phyloP scores from a whole-genome alignment of 1,140 invertebrate genomes.

The Medauroidea extradentata region DNA sequence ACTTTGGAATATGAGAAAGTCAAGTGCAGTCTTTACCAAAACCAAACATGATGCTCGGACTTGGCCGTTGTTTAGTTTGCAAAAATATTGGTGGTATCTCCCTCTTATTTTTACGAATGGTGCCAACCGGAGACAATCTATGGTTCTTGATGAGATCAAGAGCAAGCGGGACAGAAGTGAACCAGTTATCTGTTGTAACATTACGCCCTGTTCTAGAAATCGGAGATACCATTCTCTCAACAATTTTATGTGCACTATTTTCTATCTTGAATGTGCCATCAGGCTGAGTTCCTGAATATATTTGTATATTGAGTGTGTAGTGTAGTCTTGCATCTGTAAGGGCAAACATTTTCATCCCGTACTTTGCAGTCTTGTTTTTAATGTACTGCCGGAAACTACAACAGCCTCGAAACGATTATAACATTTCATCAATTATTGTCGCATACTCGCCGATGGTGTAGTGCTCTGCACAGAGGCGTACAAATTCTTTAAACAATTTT shows the following conservation, averaged over 20 bases:
- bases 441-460: slow-evolving; percentile 32
- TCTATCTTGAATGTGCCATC: slow-evolving; percentile 29
- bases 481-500: slow-evolving; percentile 33
- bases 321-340: slow-evolving; percentile 44
- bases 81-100: slow-evolving; percentile 29
- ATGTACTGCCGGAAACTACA: slow-evolving; percentile 49
- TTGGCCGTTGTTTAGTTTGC: slow-evolving; percentile 17
- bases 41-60: slow-evolving; percentile 28
- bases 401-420: slow-evolving; percentile 44
- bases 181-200: slow-evolving; percentile 42
- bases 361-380: slow-evolving; percentile 39
- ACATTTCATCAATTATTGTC: slow-evolving; percentile 47
- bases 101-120: slow-evolving; percentile 36
- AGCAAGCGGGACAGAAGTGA: slow-evolving; percentile 34
- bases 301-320: slow-evolving; percentile 47
- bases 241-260: slow-evolving; percentile 36
- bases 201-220: slow-evolving; percentile 38
- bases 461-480: slow-evolving; percentile 26
- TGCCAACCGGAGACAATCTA: slow-evolving; percentile 24
- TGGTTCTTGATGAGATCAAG: slow-evolving; percentile 22
- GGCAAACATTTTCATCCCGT: slow-evolving; percentile 43
- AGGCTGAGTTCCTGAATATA: slow-evolving; percentile 42
- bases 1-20: slow-evolving; percentile 27
- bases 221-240: slow-evolving; percentile 41
- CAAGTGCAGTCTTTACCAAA: slow-evolving; percentile 25